phyloP scores from a whole-genome alignment of 1,140 invertebrate genomes.

The Drosophila nebulosa region DNA sequence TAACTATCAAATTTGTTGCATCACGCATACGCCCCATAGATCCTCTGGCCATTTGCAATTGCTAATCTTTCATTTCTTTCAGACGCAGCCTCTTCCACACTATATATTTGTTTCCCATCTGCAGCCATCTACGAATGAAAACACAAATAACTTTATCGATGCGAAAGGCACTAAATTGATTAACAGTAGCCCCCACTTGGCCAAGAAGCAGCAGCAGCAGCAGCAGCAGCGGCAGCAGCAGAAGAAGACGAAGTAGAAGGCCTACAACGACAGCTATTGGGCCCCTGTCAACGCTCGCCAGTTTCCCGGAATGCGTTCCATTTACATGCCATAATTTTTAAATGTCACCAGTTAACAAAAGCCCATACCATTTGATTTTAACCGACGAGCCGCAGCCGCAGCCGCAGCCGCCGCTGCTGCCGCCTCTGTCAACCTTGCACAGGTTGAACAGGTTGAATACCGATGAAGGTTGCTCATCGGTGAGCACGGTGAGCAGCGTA shows the following conservation, averaged over 20 bases:
- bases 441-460: conserved; percentile 65
- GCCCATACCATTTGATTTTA: conserved; percentile 70
- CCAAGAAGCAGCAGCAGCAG: not conserved
- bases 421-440: conserved; percentile 34
- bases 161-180: conserved; percentile 66
- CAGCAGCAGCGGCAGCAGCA: not conserved
- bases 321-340: conserved; percentile 79
- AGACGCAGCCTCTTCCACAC: conserved; percentile 53
- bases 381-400: conserved; percentile 30
- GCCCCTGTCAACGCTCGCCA: conserved; percentile 58
- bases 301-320: conserved; percentile 70
- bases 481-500: not conserved
- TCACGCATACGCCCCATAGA: conserved; percentile 70
- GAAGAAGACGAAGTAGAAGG: not conserved
- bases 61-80: conserved; percentile 20
- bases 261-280: not conserved
- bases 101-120: conserved; percentile 50
- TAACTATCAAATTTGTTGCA: conserved; percentile 50
- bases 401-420: conserved; percentile 27
- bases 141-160: conserved; percentile 46
- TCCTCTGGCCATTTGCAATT: not conserved
- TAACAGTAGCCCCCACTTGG: conserved; percentile 59
- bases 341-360: conserved; percentile 77
- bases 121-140: conserved; percentile 5
- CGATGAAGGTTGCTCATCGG: not conserved